These are phyloP conservation scores for Benitochromis conjunctus DNA, from an alignment of 2,113 vertebrate genomes.

Conservation along the genomic window DNA sequence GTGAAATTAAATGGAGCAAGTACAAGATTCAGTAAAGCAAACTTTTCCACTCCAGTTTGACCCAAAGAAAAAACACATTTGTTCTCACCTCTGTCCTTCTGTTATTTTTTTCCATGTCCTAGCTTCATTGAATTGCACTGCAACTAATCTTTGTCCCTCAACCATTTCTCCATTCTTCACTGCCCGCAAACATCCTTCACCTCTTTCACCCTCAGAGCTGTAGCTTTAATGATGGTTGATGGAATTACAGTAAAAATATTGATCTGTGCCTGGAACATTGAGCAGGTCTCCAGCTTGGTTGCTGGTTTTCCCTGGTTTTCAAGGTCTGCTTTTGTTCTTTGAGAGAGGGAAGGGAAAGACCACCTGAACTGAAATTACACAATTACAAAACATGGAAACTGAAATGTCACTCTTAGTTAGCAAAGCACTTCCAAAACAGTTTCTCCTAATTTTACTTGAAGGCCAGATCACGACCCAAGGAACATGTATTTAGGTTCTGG, in stretches of 20 bases:
- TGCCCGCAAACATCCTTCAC: background rate
- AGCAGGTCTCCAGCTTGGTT: slow-evolving; percentile 9
- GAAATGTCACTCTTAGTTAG: background rate
- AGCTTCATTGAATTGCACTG: background rate
- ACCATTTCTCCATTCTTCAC: background rate
- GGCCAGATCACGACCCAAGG: background rate
- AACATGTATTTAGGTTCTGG: background rate
- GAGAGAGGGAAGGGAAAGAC: background rate
- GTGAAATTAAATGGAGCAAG: background rate
- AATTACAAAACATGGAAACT: background rate
- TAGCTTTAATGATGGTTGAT: slow-evolving; percentile 31
- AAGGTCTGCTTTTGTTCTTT: slow-evolving; percentile 26
- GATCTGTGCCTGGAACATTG: slow-evolving; percentile 33
- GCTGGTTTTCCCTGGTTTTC: slow-evolving; percentile 23
- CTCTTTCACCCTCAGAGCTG: background rate
- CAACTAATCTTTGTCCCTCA: background rate
- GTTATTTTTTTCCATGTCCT: background rate
- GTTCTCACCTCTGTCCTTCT: background rate
- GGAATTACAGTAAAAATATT: slow-evolving; percentile 61
- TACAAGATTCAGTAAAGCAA: background rate
- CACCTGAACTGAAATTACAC: background rate
- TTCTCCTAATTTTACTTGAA: background rate
- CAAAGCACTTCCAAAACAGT: background rate
- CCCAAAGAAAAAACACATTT: background rate
- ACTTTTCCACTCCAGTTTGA: background rate